These are phyloP conservation scores for Epinotia ramella DNA, from an alignment of 2,888 invertebrate genomes.

Conservation along the genomic window DNA sequence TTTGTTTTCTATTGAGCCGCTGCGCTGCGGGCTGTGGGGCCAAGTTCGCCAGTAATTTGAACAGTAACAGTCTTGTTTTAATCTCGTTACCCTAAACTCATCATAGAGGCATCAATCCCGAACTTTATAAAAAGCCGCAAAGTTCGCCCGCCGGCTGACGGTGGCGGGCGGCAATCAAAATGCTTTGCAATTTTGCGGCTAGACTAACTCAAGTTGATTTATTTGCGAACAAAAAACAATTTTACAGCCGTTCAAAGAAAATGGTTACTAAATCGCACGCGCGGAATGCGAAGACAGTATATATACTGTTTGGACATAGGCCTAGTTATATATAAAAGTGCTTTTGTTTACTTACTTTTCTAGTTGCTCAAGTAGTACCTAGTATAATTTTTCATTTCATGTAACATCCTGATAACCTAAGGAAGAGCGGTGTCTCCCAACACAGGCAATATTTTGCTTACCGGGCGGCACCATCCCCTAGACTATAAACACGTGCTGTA, in stretches of 20 bases:
- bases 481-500: too few species aligned
- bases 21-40: not conserved
- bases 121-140: conserved; percentile 46
- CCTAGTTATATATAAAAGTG: too few species aligned
- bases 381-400: too few species aligned
- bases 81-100: conserved; percentile 56
- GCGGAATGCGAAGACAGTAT: too few species aligned
- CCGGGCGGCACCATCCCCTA: too few species aligned
- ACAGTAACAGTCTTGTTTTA: conserved; percentile 46
- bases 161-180: conserved; percentile 9
- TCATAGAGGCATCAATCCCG: conserved; percentile 58
- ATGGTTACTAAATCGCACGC: not conserved
- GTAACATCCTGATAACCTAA: too few species aligned
- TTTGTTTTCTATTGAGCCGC: conserved; percentile 15
- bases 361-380: too few species aligned
- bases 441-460: too few species aligned
- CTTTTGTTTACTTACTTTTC: too few species aligned
- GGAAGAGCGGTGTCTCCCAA: too few species aligned
- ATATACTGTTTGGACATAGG: too few species aligned
- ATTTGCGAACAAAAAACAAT: conserved; percentile 1
- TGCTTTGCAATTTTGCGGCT: conserved; percentile 18
- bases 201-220: conserved; percentile 14
- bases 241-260: not conserved
- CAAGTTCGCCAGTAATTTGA: conserved; percentile 35
- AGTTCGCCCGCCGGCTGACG: conserved; percentile 23